phyloP scores from a whole-genome alignment of 2,797 vertebrate species.

The Sylvilagus floridanus region DNA sequence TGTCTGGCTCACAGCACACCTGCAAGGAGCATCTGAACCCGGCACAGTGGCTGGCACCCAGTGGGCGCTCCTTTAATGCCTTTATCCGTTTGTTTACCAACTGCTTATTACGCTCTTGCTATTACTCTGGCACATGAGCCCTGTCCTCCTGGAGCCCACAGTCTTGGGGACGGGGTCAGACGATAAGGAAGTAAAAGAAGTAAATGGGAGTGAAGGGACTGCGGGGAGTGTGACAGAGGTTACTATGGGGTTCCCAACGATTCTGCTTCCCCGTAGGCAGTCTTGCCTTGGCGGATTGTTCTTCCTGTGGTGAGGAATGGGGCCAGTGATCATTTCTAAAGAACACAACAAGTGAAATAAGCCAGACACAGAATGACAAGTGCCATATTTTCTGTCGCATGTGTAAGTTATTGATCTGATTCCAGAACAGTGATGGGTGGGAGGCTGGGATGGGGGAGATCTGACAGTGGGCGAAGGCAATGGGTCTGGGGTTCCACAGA shows the following conservation, averaged over 20 bases:
- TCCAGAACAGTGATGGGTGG: too few species aligned
- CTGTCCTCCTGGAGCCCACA: neutral
- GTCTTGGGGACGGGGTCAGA: neutral
- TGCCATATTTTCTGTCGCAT: too few species aligned
- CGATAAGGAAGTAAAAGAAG: neutral
- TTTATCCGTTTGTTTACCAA: neutral
- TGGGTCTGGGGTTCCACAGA: too few species aligned
- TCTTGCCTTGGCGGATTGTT: neutral
- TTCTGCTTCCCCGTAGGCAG: neutral
- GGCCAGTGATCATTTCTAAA: too few species aligned
- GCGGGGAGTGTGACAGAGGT: neutral
- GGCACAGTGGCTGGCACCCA: neutral
- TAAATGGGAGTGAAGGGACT: neutral
- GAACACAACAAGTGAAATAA: too few species aligned
- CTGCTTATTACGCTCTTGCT: neutral
- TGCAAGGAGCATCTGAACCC: neutral
- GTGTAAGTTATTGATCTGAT: too few species aligned
- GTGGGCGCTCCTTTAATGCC: too few species aligned
- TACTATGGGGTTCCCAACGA: accelerated
- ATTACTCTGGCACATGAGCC: neutral
- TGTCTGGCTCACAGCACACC: neutral
- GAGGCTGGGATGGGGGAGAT: too few species aligned
- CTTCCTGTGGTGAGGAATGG: neutral
- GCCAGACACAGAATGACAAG: too few species aligned
- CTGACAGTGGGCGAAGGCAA: too few species aligned